phyloP scores from a whole-genome alignment of 2,113 vertebrate genomes.

The Syrmaticus mikado region DNA sequence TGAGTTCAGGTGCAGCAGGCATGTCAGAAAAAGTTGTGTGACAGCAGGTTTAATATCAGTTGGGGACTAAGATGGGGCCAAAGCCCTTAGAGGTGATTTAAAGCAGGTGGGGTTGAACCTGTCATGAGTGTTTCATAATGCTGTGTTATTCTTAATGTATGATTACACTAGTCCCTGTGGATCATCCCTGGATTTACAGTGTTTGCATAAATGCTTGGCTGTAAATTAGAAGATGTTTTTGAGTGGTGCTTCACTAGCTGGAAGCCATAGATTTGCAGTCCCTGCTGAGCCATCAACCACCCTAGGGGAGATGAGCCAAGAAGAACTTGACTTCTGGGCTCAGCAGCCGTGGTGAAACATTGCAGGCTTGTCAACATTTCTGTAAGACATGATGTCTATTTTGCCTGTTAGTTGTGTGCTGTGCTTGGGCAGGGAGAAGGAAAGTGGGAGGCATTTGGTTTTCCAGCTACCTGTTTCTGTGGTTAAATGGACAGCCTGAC shows the following conservation, averaged over 20 bases:
- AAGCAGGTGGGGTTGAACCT: constrained; percentile 46
- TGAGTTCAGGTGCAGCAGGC: constrained; percentile 31
- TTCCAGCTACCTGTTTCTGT: background rate
- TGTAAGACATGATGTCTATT: constrained; percentile 11
- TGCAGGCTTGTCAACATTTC: background rate
- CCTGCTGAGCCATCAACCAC: constrained; percentile 42
- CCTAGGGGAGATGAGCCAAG: constrained; percentile 25
- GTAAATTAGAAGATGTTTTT: constrained; percentile 67
- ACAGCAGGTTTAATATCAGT: constrained; percentile 54
- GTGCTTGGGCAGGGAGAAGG: background rate
- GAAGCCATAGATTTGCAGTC: constrained; percentile 27
- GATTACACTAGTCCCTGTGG: constrained; percentile 11
- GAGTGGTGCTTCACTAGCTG: background rate
- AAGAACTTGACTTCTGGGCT: constrained; percentile 19
- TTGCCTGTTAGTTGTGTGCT: background rate
- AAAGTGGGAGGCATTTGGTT: background rate
- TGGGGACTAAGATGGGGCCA: constrained; percentile 26
- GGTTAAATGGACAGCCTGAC: background rate
- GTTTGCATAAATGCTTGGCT: constrained; percentile 58
- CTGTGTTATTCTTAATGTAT: constrained; percentile 56
- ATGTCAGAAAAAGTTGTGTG: constrained; percentile 11
- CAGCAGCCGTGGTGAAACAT: constrained; percentile 21
- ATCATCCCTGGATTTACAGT: constrained; percentile 56
- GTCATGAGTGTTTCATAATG: constrained; percentile 56
- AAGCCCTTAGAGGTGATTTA: constrained; percentile 69